Conservation (phyloP, 2,113 vertebrate species). For the Microtus oregoni region DNA sequence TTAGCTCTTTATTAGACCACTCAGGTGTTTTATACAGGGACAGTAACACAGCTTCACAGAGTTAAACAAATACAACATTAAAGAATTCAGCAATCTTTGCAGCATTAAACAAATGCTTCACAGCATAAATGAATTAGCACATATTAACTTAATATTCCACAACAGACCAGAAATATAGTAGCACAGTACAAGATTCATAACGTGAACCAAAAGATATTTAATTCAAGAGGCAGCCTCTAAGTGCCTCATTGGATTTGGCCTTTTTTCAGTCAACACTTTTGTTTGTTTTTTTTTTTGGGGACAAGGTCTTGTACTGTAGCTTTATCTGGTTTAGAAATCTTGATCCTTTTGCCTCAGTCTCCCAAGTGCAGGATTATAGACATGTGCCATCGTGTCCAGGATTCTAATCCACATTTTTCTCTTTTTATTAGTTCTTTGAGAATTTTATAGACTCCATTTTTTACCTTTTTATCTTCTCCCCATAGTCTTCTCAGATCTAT, state of each 20-base stretch:
- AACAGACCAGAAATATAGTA: neutral
- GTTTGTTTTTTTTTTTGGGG: neutral
- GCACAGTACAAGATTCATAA: neutral
- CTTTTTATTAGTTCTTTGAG: neutral
- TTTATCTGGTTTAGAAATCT: neutral
- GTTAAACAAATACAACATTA: too few relatives aligned
- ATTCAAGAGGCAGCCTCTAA: neutral
- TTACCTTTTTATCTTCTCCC: neutral
- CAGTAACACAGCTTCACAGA: too few relatives aligned
- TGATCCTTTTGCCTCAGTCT: neutral
- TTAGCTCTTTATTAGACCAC: too few relatives aligned
- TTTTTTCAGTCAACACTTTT: constrained; percentile 14
- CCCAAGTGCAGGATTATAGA: neutral
- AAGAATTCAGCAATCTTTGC: too few relatives aligned
- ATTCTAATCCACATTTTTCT: neutral
- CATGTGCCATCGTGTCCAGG: neutral
- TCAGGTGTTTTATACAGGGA: too few relatives aligned
- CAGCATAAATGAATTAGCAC: too few relatives aligned
- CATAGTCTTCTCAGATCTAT: neutral
- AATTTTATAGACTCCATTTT: neutral
- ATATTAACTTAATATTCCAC: too few relatives aligned
- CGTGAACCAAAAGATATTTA: neutral
- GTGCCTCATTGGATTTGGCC: neutral
- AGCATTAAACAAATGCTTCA: too few relatives aligned
- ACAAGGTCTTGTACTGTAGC: neutral